Evolutionary conservation across 1,140 invertebrate genomes (phyloP).

Genomic region (Euglossa dilemma): DNA sequence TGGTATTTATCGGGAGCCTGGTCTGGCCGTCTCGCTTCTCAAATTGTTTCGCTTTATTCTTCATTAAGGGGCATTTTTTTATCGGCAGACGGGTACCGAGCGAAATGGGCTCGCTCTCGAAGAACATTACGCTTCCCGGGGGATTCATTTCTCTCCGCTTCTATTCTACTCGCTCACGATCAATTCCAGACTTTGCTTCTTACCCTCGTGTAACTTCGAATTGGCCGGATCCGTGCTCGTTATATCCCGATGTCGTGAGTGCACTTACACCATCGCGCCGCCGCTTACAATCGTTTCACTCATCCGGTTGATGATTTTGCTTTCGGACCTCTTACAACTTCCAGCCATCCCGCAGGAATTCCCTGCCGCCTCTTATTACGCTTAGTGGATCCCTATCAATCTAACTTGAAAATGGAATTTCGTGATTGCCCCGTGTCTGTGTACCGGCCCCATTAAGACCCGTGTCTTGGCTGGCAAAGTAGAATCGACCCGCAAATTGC

Average conservation of each 20-base stretch:
- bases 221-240: constrained; percentile 50
- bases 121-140: constrained; percentile 44
- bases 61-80: constrained; percentile 38
- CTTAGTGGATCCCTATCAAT: constrained; percentile 45
- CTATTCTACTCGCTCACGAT: constrained; percentile 53
- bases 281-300: constrained; percentile 53
- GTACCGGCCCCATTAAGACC: neutral
- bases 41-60: constrained; percentile 48
- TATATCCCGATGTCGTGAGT: constrained; percentile 53
- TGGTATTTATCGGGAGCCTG: neutral
- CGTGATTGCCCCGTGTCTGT: constrained; percentile 3
- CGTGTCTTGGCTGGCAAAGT: neutral
- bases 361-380: constrained; percentile 48
- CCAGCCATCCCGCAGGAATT: constrained; percentile 60
- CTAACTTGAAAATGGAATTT: constrained; percentile 53
- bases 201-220: constrained; percentile 62
- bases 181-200: constrained; percentile 56
- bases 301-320: constrained; percentile 50
- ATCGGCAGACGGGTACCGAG: neutral
- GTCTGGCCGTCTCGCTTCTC: neutral
- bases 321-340: constrained; percentile 60
- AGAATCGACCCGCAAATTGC: constrained; percentile 8
- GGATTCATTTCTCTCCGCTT: constrained; percentile 42
- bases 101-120: constrained; percentile 24
- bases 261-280: constrained; percentile 42